Evolutionary conservation across 92 coral and sea anemone genomes (phyloP).

Genomic region (Zoanthus sociatus): DNA sequence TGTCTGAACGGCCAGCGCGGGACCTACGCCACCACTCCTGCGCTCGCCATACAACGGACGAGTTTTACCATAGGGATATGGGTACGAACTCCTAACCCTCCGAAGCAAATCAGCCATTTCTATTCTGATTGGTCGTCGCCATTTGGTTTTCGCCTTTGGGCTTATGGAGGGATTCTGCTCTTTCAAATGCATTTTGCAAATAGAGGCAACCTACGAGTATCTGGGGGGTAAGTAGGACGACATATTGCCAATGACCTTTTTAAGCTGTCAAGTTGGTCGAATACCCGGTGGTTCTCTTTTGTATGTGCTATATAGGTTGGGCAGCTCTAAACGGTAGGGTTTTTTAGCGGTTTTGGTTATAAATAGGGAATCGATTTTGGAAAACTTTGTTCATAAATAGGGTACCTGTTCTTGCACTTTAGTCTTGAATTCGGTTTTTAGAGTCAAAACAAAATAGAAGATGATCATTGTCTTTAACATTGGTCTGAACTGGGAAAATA

Average conservation of each 20-base stretch:
- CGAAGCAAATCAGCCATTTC: conserved; percentile 25
- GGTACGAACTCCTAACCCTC: conserved; percentile 29
- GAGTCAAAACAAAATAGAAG: no score
- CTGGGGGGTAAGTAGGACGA: conserved; percentile 19
- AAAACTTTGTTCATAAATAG: no score
- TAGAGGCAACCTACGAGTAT: conserved; percentile 3
- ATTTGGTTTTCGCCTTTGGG: conserved; percentile 36
- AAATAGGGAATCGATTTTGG: no score
- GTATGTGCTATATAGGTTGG: no score
- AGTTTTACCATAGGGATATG: conserved; percentile 25
- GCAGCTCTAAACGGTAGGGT: no score
- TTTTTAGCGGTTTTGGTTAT: no score
- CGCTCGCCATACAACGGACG: conserved; percentile 24
- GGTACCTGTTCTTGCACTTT: no score
- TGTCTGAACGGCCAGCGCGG: conserved; percentile 37
- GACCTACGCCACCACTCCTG: conserved; percentile 32
- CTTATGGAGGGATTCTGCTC: conserved; percentile 27
- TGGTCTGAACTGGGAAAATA: no score
- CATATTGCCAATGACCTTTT: not conserved
- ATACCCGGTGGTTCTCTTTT: no score
- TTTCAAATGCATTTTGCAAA: conserved; percentile 21
- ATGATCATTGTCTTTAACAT: no score
- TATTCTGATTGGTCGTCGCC: conserved; percentile 41
- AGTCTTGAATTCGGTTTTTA: no score
- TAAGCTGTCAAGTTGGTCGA: not conserved